phyloP scores from a whole-genome alignment of 92 coral and sea anemone species.

The Meandrina meandrites region DNA sequence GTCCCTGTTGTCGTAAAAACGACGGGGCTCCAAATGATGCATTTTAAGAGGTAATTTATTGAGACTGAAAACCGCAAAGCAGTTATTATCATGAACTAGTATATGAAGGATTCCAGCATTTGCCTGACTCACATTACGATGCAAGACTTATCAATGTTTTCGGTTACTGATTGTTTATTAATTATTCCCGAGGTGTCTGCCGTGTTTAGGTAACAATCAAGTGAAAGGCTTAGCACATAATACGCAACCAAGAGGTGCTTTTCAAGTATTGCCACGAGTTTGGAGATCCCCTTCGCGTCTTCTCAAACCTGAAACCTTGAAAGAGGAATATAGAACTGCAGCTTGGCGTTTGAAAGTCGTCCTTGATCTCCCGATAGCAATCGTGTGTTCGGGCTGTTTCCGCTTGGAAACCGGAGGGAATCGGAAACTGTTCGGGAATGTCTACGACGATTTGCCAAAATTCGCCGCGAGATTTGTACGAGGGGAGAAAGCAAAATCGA shows the following conservation, averaged over 20 bases:
- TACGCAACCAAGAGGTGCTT: not conserved
- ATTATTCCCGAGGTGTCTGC: not conserved
- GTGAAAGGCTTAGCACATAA: not conserved
- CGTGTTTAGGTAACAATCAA: too few relatives aligned
- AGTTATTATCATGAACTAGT: conserved; percentile 5
- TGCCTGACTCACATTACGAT: not conserved
- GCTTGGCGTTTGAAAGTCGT: too few relatives aligned
- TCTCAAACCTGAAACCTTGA: not conserved
- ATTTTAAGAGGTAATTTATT: conserved; percentile 30
- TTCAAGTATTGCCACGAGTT: not conserved
- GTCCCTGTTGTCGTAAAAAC: too few relatives aligned
- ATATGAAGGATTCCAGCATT: conserved; percentile 5
- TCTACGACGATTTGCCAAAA: not conserved
- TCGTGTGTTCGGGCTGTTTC: too few relatives aligned
- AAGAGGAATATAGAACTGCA: too few relatives aligned
- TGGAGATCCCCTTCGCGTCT: not conserved
- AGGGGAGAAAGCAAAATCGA: not conserved
- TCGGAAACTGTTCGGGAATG: not conserved
- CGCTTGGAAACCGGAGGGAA: too few relatives aligned
- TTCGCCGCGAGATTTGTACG: not conserved
- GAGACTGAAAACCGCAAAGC: conserved; percentile 16
- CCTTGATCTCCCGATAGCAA: too few relatives aligned
- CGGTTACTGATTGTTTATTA: not conserved
- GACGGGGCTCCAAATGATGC: not conserved
- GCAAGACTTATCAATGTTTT: not conserved